phyloP scores from a whole-genome alignment of 2,797 vertebrate species.

The Rhinichthys osculus region DNA sequence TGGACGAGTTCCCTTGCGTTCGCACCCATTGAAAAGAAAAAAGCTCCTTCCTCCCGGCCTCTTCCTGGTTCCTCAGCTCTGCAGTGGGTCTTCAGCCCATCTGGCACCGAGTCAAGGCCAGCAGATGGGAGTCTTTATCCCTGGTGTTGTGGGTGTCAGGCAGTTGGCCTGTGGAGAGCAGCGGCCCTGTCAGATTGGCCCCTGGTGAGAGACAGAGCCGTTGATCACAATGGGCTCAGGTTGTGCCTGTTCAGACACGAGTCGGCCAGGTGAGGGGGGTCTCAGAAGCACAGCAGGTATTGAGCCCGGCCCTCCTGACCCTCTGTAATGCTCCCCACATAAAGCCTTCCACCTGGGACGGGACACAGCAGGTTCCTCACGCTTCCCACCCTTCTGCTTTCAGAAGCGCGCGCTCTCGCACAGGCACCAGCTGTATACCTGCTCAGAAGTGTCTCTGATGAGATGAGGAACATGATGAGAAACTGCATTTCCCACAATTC shows the following conservation, averaged over 20 bases:
- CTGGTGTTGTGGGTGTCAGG: conserved; percentile 60
- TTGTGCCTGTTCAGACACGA: conserved; percentile 81
- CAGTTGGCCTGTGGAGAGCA: conserved; percentile 54
- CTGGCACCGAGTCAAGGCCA: conserved; percentile 73
- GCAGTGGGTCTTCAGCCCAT: conserved; percentile 60
- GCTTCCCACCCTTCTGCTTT: conserved; percentile 52
- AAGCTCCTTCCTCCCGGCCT: conserved; percentile 5
- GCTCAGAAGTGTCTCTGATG: conserved; percentile 29
- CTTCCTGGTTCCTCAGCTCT: conserved; percentile 38
- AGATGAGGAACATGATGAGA: neutral
- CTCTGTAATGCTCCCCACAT: conserved; percentile 34
- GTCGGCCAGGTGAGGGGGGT: conserved; percentile 77
- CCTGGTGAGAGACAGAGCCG: conserved; percentile 59
- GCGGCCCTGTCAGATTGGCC: conserved; percentile 54
- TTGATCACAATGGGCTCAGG: conserved; percentile 51
- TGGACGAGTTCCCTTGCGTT: conserved; percentile 17
- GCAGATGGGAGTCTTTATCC: conserved; percentile 75
- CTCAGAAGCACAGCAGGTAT: conserved; percentile 72
- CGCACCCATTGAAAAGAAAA: neutral
- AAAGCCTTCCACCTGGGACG: conserved; percentile 52
- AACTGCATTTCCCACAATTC: neutral
- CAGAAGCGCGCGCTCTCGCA: neutral
- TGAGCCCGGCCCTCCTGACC: conserved; percentile 50
- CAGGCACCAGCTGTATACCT: conserved; percentile 57
- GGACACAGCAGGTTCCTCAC: conserved; percentile 51